A percentile compares a stretch with the other conserved stretches of the same genome.
phyloP scores from a whole-genome alignment of 2,113 vertebrate species.

The Siphamia tubifer region DNA sequence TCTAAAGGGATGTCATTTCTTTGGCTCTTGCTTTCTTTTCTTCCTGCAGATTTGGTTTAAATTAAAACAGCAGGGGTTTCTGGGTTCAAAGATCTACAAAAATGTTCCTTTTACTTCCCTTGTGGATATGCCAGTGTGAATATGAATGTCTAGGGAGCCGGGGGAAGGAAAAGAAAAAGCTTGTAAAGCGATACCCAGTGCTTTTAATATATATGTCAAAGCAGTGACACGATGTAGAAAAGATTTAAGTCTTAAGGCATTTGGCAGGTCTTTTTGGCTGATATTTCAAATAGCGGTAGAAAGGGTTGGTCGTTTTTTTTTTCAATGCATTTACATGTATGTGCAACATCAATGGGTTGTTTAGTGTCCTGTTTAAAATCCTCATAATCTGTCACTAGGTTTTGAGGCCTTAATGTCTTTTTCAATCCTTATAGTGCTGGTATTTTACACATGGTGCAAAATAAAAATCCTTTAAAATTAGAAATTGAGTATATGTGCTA shows the following conservation, averaged over 20 bases:
- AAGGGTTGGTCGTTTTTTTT: neutral
- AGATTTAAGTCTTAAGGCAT: neutral
- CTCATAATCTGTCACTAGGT: too few relatives aligned
- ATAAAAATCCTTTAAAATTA: too few relatives aligned
- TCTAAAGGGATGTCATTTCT: constrained; percentile 38
- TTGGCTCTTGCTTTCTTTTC: neutral
- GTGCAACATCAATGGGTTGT: too few relatives aligned
- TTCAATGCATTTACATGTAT: neutral
- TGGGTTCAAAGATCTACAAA: constrained; percentile 41
- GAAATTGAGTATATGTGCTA: too few relatives aligned
- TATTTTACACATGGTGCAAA: too few relatives aligned
- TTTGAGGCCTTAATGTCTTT: too few relatives aligned
- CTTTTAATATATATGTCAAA: neutral
- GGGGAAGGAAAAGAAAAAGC: neutral
- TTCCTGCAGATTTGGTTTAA: constrained; percentile 40
- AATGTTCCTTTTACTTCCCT: constrained; percentile 31
- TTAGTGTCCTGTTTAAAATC: too few relatives aligned
- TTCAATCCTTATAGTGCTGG: too few relatives aligned
- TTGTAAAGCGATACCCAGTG: neutral
- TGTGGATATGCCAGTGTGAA: constrained; percentile 29
- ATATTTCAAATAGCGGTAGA: neutral
- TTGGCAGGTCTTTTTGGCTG: neutral
- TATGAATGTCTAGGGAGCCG: constrained; percentile 24
- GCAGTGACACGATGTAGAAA: neutral
- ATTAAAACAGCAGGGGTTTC: constrained; percentile 58